Evolutionary conservation across 2,888 invertebrate species (phyloP), one percentile per base, ranked within the genome.

Genomic region (Drosophila neutralis): DNA sequence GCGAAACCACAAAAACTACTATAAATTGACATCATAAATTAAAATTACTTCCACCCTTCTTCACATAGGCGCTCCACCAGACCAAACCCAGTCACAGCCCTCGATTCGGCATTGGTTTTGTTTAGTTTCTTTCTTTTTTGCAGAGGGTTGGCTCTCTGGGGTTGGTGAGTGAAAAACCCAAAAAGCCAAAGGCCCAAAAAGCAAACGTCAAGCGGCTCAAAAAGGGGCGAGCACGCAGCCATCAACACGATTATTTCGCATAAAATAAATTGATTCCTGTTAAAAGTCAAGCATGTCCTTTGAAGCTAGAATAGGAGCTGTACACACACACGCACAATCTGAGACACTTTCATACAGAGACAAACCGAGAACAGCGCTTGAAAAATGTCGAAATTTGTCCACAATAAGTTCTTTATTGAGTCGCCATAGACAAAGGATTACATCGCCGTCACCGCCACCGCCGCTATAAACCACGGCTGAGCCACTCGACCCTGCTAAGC

Each of bases 31-130:
- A 90, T 87, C 91, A 92, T 92, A 92, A 92, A 92, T 92, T 91
- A 91, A 90, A 91, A 92, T 92, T 92, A 92, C 90, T 92, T 92
- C 92, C 92, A 92, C 90, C 92, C 92, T 91, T 92, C 92, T 92
- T 89, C 91, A 91, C 91, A 91, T 90, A 78, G 86, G 90, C 89
- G 73, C 81, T 76, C 75, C 79, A 76, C 67, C 76, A 71, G 67
- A 61, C 66, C 76, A 78, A 85, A 75, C 78, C 83, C 86, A 75
- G 75, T 80, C 78, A 82, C 76, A 78, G 83, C 88, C 83, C 76
- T 83, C 69, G 74, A 66, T 57, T 60, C 72, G 58, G 70, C 75
- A 68, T 60, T 65, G 70, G 61, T 49, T 58, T 62, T 60, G 18
- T 24, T 45, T 45, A 24, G 45, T 24, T 24, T 4, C 8, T 15